Conservation (phyloP, 2,888 invertebrate species). For the Boloria euphrosyne region DNA sequence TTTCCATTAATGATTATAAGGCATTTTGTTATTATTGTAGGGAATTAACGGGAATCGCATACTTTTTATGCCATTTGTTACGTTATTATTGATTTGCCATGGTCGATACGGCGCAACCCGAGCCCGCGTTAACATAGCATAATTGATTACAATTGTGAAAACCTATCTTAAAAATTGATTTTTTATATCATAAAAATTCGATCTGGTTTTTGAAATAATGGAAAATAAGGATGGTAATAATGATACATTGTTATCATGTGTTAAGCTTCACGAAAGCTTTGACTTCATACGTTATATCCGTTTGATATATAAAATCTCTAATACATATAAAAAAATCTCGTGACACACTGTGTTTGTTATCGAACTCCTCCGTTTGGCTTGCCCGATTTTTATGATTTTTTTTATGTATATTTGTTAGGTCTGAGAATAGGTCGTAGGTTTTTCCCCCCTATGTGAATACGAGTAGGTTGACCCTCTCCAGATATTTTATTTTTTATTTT, state of each 20-base stretch:
- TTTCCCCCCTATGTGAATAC: too few relatives aligned
- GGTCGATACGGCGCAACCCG: conserved; percentile 28
- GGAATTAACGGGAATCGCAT: conserved; percentile 51
- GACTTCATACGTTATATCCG: too few relatives aligned
- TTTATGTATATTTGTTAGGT: too few relatives aligned
- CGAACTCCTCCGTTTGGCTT: too few relatives aligned
- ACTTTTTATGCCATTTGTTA: conserved; percentile 54
- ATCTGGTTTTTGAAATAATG: conserved; percentile 3
- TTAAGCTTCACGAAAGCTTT: too few relatives aligned
- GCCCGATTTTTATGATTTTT: too few relatives aligned
- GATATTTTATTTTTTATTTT: too few relatives aligned
- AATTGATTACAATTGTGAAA: conserved; percentile 30
- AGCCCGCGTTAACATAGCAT: conserved; percentile 25
- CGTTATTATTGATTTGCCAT: conserved; percentile 49
- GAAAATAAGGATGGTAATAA: neutral
- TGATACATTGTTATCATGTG: neutral
- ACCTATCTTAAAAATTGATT: conserved; percentile 7
- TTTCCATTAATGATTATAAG: conserved; percentile 27
- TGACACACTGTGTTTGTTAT: too few relatives aligned
- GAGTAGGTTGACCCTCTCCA: too few relatives aligned
- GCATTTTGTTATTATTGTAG: conserved; percentile 49
- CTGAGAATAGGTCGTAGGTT: too few relatives aligned
- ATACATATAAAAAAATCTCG: too few relatives aligned
- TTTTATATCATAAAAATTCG: conserved; percentile 1
- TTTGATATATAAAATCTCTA: too few relatives aligned